Evolutionary conservation across 2,888 invertebrate species (phyloP), one percentile per base, ranked within the genome.

Genomic region (Alloplasta piceator): DNA sequence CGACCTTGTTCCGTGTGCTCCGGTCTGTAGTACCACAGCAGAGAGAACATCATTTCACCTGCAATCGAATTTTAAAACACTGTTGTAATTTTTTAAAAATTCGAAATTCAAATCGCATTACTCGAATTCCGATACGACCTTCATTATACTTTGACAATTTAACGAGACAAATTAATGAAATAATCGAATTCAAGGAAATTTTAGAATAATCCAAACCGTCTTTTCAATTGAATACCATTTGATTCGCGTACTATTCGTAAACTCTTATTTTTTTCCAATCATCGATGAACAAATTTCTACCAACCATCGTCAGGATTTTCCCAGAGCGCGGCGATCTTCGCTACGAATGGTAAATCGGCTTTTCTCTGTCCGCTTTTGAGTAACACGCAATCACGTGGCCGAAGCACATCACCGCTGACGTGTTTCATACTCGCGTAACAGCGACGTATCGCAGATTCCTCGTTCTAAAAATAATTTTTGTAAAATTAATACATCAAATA

Each of bases 11-110:
- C 98, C 12, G 98, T 98, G 93, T 99, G 98, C 93, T 99, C 99
- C 0, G 98, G 98, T 88, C 98, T 95, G 93, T 99, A 99, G 94
- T 98, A 99, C 99, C 99, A 99, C 85, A 98, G 94, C 80, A 99
- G 93, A 4, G 98, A 98, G 94, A 98, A 97, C 98, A 98, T 98
- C 98, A 98, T 98, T 93, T 98, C 98, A 80, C 97, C 98, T 98
- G 92, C 0, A 92, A 90, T 78, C 80, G 80, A 80, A 73, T 56
- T 87, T 41, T 56, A 68, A 84, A 79, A 61, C 10, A 52, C 6
- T 38, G 64, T 52, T 58, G 38, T 26, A 50, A 71, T 41, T n/a
- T n/a, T 39, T 56, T 38, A 3, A 4, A 10, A n/a, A 48, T 50
- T 58, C 26, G 3, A 26, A 26, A 26, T 26, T 26, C 3, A 3